These are phyloP conservation scores for Lepus americanus DNA, from an alignment of 2,113 vertebrate species.

Conservation along the genomic window DNA sequence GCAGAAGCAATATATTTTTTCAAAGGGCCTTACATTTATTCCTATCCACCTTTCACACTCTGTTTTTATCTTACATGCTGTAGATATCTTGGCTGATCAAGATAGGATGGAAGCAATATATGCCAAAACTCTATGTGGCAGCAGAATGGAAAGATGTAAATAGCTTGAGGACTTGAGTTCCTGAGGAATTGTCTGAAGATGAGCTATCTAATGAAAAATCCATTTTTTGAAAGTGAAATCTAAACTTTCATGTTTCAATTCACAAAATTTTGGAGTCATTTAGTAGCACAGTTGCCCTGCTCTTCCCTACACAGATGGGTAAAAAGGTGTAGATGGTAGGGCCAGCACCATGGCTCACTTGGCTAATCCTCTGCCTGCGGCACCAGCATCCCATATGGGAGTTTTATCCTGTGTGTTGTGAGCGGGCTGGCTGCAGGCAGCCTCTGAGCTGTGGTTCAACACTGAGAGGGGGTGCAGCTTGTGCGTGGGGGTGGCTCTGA, in stretches of 20 bases:
- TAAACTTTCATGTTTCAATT: background rate
- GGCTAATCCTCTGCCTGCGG: too few relatives aligned
- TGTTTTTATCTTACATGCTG: background rate
- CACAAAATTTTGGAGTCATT: background rate
- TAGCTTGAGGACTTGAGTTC: background rate
- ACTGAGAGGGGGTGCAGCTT: too few relatives aligned
- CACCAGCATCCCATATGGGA: too few relatives aligned
- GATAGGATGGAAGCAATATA: conserved; percentile 4
- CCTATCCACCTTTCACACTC: background rate
- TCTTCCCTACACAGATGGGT: background rate
- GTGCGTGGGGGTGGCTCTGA: too few relatives aligned
- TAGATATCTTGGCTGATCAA: background rate
- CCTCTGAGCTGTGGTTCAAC: too few relatives aligned
- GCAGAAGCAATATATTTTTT: background rate
- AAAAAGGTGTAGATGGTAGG: too few relatives aligned
- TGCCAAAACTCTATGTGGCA: background rate
- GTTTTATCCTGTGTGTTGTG: too few relatives aligned
- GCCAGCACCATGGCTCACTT: too few relatives aligned
- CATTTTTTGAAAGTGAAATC: background rate
- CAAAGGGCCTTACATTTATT: conserved; percentile 12
- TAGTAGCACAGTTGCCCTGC: background rate
- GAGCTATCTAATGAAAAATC: background rate
- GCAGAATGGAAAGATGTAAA: background rate
- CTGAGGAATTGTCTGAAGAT: background rate
- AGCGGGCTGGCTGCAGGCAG: too few relatives aligned